Evolutionary conservation across 2,888 invertebrate species (phyloP).

Genomic region (Amphipyra berbera): DNA sequence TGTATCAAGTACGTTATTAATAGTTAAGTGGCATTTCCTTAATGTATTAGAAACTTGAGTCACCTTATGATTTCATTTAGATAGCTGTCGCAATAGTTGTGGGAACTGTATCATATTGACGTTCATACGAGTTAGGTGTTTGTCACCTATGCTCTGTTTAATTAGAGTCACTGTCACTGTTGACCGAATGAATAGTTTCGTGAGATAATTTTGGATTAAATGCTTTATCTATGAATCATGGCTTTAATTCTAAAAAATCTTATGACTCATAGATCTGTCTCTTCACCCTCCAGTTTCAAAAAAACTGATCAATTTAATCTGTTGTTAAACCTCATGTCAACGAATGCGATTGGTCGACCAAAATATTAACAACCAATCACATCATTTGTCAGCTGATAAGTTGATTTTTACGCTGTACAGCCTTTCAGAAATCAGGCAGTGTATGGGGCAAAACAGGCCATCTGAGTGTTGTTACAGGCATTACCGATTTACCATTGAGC

Average conservation of each 20-base stretch:
- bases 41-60: conserved; percentile 3
- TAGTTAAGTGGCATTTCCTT: conserved; percentile 20
- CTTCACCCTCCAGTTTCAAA: no score
- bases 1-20: conserved; percentile 12
- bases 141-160: conserved; percentile 23
- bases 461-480: no score
- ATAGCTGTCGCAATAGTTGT: conserved; percentile 13
- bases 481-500: no score
- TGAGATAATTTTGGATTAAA: neutral
- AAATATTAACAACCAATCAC: no score
- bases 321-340: no score
- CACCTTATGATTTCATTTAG: conserved; percentile 4
- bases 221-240: conserved; percentile 17
- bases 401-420: no score
- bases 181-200: neutral
- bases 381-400: no score
- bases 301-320: no score
- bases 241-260: neutral
- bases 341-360: no score
- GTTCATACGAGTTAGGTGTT: conserved; percentile 9
- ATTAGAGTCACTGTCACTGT: conserved; percentile 20
- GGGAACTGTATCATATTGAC: conserved; percentile 21
- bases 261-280: no score
- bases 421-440: no score
- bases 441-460: no score